Base-by-base conservation (phyloP, 2,797 vertebrate species). In the Scleropages formosus region DNA sequence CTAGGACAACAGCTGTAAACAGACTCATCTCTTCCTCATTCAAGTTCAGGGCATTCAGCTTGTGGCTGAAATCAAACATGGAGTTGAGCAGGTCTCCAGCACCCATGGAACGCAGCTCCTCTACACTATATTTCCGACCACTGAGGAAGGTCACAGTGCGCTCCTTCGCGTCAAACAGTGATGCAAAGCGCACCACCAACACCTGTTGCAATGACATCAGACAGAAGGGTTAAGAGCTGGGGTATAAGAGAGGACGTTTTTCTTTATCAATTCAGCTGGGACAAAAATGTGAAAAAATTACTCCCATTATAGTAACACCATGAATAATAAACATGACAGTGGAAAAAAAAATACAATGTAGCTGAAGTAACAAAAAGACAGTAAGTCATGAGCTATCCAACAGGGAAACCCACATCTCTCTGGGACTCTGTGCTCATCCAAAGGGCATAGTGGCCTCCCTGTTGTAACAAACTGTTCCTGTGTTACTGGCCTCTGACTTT, bases 1-100 rank as follows among this genome's bases (percentile, higher is more conserved):
- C 96, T 18, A 99, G 94, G 82, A 99, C 97, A 82, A 99, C 96
- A 0, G 96, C 97, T 11, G 96, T 97, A 88, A 99, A 99, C 80
- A 99, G 94, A 84, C 95, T 97, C 93, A 96, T 98, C 79, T 99
- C 96, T 47, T 99, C 96, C 0, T 94, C 87, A 49, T 93, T 93
- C 53, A 99, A 96, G 53, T 93, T 91, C 81, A 99, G 90, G 51
- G 92, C 90, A 61, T 92, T 93, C 51, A 99, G 93, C 83, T 98
- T 99, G 89, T 98, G 96, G 66, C 96, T 99, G 82, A 99, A 99
- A 79, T 99, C 97, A 79, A 96, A 98, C 94, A 98, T 98, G 51
- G 97, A 96, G 87, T 93, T 95, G 78, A 99, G 95, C 77, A 99
- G 94, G 84, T 98, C 96, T 51, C 98, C 95, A 10, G 96, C 95